Conservation (phyloP, 2,113 vertebrate genomes). For the Silurus asotus region DNA sequence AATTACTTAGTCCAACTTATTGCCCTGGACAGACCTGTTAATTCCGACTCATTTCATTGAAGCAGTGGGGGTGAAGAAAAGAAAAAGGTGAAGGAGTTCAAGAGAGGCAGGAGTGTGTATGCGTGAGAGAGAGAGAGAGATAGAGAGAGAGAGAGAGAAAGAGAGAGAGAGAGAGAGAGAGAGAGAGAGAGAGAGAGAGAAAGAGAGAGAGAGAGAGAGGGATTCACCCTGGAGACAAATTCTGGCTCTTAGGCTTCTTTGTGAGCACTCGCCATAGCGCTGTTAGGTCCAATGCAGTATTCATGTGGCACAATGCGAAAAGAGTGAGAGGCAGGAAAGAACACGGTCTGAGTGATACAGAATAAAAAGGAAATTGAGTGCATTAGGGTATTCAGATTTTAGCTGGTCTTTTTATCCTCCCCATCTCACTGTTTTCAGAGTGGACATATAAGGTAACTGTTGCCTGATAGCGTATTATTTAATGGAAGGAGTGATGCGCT, state of each 20-base stretch:
- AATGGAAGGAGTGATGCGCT: conserved; percentile 59
- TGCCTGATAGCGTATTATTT: conserved; percentile 63
- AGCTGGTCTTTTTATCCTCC: conserved; percentile 52
- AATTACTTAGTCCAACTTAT: conserved; percentile 65
- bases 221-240: conserved; percentile 63
- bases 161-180: conserved; percentile 43
- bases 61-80: conserved; percentile 42
- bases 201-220: conserved; percentile 37
- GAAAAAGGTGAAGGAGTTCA: conserved; percentile 20
- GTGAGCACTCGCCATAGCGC: conserved; percentile 49
- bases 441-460: conserved; percentile 64
- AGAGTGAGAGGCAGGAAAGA: conserved; percentile 43
- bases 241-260: conserved; percentile 55
- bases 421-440: conserved; percentile 36
- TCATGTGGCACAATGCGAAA: conserved; percentile 59
- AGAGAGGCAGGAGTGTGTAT: conserved; percentile 6
- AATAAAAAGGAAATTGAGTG: conserved; percentile 58
- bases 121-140: conserved; percentile 16
- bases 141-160: conserved; percentile 33
- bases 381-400: conserved; percentile 64
- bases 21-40: conserved; percentile 68
- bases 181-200: conserved; percentile 22
- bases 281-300: conserved; percentile 63
- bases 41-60: conserved; percentile 70
- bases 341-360: conserved; percentile 59